Conservation (phyloP, 1,140 invertebrate genomes). For the Harpegnathos saltator region DNA sequence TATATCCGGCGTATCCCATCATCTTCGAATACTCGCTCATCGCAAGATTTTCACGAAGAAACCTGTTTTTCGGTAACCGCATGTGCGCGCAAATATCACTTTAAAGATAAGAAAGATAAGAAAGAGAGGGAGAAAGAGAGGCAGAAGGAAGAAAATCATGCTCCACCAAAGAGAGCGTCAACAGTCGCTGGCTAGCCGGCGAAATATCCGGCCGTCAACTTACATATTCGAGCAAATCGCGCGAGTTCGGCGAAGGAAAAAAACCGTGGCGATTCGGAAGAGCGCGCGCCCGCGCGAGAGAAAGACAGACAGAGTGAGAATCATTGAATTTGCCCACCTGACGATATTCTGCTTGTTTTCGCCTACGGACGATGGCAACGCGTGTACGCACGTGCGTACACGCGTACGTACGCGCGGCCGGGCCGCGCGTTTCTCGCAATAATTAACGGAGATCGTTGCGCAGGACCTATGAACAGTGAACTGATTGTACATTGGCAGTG, state of each 20-base stretch:
- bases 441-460: constrained; percentile 71
- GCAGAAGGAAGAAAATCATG: not conserved
- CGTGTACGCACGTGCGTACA: too few relatives aligned
- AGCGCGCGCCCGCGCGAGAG: constrained; percentile 11
- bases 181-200: constrained; percentile 14
- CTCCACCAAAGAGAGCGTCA: constrained; percentile 8
- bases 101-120: not conserved
- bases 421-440: constrained; percentile 41
- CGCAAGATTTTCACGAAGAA: constrained; percentile 31
- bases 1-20: constrained; percentile 16
- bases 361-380: not conserved
- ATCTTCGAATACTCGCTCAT: constrained; percentile 41
- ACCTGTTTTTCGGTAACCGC: constrained; percentile 39
- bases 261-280: too few relatives aligned
- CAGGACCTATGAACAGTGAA: constrained; percentile 68
- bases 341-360: constrained; percentile 45
- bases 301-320: too few relatives aligned
- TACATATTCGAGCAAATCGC: constrained; percentile 61
- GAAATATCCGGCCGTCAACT: constrained; percentile 48
- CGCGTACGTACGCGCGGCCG: not conserved
- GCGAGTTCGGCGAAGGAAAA: too few relatives aligned
- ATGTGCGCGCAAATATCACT: constrained; percentile 6
- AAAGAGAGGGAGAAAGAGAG: constrained; percentile 19
- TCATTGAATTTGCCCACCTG: constrained; percentile 37
- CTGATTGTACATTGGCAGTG: constrained; percentile 68